These are phyloP conservation scores for Aphodius granarius DNA, from an alignment of 2,888 invertebrate genomes.

Conservation along the genomic window DNA sequence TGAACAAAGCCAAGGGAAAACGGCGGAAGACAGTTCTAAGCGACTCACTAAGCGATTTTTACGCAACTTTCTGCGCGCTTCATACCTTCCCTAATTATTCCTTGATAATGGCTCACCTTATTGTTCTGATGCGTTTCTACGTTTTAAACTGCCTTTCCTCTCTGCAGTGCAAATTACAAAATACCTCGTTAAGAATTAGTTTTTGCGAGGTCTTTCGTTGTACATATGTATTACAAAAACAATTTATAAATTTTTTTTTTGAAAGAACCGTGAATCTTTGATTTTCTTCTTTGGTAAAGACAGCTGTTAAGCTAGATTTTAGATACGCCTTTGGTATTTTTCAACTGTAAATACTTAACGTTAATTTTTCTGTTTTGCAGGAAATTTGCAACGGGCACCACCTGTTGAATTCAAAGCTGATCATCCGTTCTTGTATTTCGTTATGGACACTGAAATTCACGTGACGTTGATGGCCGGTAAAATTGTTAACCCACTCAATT, in stretches of 20 bases:
- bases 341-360: too few species aligned
- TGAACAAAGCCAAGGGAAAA: neutral
- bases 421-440: conserved; percentile 84
- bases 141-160: neutral
- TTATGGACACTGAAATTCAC: conserved; percentile 78
- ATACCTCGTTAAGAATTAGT: conserved; percentile 6
- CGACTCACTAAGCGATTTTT: neutral
- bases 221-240: neutral
- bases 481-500: conserved; percentile 80
- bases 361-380: conserved; percentile 44
- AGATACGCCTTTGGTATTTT: too few species aligned
- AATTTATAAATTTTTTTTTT: too few species aligned
- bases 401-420: conserved; percentile 76
- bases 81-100: neutral
- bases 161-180: neutral
- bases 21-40: conserved; percentile 1
- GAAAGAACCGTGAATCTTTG: too few species aligned
- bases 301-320: too few species aligned
- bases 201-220: neutral
- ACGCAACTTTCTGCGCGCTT: neutral
- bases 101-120: conserved; percentile 2
- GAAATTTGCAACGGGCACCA: conserved; percentile 51
- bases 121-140: neutral
- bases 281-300: too few species aligned
- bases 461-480: conserved; percentile 82